Evolutionary conservation across 2,113 vertebrate species (phyloP).

Genomic region (Menidia beryllina): DNA sequence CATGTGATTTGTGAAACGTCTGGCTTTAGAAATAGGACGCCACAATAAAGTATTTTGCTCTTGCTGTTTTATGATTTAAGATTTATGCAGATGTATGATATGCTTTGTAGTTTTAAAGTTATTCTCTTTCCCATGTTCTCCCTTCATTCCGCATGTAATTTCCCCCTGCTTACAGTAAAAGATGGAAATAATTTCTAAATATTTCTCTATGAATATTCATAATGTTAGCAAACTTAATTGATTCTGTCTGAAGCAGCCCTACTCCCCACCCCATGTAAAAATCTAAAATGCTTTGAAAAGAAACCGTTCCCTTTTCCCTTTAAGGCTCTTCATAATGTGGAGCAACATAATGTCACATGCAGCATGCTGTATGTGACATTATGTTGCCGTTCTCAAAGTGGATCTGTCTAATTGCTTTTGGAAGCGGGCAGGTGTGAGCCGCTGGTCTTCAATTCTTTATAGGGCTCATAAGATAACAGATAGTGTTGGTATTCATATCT

Average conservation of each 20-base stretch:
- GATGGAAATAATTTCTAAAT: not conserved
- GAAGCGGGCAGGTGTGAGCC: constrained; percentile 17
- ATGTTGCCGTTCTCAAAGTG: not conserved
- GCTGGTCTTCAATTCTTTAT: constrained; percentile 1
- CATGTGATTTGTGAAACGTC: too few relatives aligned
- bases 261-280: not conserved
- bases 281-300: not conserved
- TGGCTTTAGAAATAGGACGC: too few relatives aligned
- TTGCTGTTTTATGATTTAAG: not conserved
- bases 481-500: not conserved
- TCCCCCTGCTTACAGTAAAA: not conserved
- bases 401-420: constrained; percentile 6
- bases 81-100: not conserved
- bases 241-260: not conserved
- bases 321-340: not conserved
- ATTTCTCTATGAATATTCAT: not conserved
- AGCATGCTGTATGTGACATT: not conserved
- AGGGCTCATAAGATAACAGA: not conserved
- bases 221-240: not conserved
- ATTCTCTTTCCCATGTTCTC: not conserved
- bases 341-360: not conserved
- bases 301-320: not conserved
- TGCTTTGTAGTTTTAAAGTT: not conserved
- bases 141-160: not conserved
- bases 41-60: not conserved